These are phyloP conservation scores for Cephus pygmeus DNA, from an alignment of 2,888 invertebrate genomes.

Conservation along the genomic window DNA sequence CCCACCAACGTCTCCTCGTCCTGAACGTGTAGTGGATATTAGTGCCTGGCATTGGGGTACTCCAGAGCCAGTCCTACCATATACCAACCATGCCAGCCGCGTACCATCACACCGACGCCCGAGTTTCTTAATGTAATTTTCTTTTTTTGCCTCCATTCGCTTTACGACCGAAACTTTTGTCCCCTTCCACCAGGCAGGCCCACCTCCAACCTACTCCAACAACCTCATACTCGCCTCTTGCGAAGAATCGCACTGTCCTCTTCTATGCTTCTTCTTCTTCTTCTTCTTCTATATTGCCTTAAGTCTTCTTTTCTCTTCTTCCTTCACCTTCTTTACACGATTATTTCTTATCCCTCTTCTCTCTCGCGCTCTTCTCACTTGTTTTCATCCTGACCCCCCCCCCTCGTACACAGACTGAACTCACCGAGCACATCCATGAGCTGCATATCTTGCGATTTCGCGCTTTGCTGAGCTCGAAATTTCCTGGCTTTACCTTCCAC, in stretches of 20 bases:
- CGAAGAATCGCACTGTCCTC: conserved; percentile 3
- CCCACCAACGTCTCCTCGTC: not conserved
- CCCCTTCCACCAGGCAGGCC: conserved; percentile 28
- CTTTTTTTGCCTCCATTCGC: conserved; percentile 52
- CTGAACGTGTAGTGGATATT: not conserved
- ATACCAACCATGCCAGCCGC: conserved; percentile 29
- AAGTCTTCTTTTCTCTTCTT: conserved; percentile 12
- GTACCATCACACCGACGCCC: conserved; percentile 43
- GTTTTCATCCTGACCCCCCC: conserved; percentile 18
- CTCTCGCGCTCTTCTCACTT: conserved; percentile 16
- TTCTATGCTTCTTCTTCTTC: conserved; percentile 17
- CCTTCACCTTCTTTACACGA: conserved; percentile 8
- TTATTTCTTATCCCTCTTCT: conserved; percentile 6
- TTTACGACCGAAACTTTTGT: conserved; percentile 51
- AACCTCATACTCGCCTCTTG: conserved; percentile 8
- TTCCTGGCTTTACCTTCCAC: not conserved
- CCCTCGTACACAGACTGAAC: conserved; percentile 16
- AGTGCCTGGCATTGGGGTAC: conserved; percentile 4
- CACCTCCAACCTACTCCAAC: not conserved
- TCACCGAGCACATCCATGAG: conserved; percentile 1
- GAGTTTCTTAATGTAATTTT: conserved; percentile 64
- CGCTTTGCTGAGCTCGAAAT: conserved; percentile 15
- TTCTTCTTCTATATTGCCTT: conserved; percentile 7
- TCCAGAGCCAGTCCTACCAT: conserved; percentile 27
- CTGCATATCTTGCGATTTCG: conserved; percentile 14